Base-by-base conservation (phyloP, 2,888 invertebrate species). In the Pedicia rivosa region DNA sequence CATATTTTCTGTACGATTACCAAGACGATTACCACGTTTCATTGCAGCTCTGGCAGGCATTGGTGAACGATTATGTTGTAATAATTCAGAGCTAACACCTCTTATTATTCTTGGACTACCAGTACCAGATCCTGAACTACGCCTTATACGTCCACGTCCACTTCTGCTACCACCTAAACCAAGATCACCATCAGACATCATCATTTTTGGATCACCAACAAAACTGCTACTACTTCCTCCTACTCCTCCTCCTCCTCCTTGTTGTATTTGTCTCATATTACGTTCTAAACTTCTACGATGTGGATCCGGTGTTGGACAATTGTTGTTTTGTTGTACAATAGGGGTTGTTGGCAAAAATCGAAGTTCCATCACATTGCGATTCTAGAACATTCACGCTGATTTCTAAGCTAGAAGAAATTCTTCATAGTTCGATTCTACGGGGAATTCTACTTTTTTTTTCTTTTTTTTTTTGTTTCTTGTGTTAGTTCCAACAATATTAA, bases 1-100 rank as follows among this genome's bases (percentile, higher is more conserved):
- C 41, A 62, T 59, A 44, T 61, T 61, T 44, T 61, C 59, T 43
- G 55, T 54, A 45, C 59, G 59, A 45, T 59, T 61, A 45, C 61
- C 60, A 33, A 61, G 47, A 4, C 60, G 57, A 30, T 54, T 54
- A 13, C 58, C 53, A 13, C 59, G 53, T 43, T 59, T 57, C 16
- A 41, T 37, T 7, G 39, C 40, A 4, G 57, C 52, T 8, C 62
- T 50, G 22, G 50, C 51, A 10, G 59, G 58, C 56, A 61, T 60
- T 6, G 62, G 62, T 5, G 62, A 62, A 9, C 44, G 42, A 10
- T 35, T 25, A 31, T 44, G 41, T 17, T 39, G 36, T 14, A 27
- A 20, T 8, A 29, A 22, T 16, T 38, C 38, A 3, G 35, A 14
- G 9, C 14, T 26, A 12, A 14, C 26, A 17, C 26, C 37, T 24